Percentiles rank a stretch among this genome's conserved stretches.
Evolutionary conservation across 35 echinoderm and acorn worm genomes (phyloP).

Genomic region (Apostichopus parvimensis): DNA sequence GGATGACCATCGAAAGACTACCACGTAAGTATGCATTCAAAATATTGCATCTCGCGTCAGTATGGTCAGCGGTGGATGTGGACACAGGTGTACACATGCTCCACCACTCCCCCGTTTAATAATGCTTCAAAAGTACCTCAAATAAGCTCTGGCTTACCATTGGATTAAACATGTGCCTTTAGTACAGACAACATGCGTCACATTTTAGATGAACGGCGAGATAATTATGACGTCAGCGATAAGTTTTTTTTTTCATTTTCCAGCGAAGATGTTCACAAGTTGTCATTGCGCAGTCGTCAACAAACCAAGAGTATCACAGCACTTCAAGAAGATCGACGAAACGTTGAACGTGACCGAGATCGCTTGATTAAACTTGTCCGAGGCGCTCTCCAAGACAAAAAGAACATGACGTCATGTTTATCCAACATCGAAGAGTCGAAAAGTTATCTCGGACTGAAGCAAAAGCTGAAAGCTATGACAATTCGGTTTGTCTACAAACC

Average conservation of each 20-base stretch:
- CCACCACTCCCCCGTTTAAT: too few species aligned
- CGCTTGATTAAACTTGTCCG: slow-evolving; percentile 1
- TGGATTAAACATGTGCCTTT: too few species aligned
- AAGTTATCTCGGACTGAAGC: background rate
- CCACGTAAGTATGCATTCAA: slow-evolving; percentile 8
- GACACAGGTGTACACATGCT: too few species aligned
- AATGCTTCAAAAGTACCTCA: too few species aligned
- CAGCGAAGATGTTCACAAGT: background rate
- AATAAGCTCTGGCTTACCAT: too few species aligned
- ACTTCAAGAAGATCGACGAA: background rate
- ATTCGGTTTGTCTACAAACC: too few species aligned
- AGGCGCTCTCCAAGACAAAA: slow-evolving; percentile 10
- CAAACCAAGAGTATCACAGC: background rate
- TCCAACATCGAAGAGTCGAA: background rate
- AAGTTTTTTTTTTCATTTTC: background rate
- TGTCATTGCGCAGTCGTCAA: background rate
- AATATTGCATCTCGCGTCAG: background rate
- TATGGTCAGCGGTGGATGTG: too few species aligned
- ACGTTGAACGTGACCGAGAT: background rate
- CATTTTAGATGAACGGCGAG: background rate
- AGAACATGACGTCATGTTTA: background rate
- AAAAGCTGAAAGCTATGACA: too few species aligned
- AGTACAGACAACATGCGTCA: too few species aligned
- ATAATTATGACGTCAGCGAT: background rate
- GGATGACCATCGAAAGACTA: background rate